Evolutionary conservation across 2,113 vertebrate species (phyloP), one percentile per base, ranked within the genome.

Genomic region (Aspidoscelis tigris): DNA sequence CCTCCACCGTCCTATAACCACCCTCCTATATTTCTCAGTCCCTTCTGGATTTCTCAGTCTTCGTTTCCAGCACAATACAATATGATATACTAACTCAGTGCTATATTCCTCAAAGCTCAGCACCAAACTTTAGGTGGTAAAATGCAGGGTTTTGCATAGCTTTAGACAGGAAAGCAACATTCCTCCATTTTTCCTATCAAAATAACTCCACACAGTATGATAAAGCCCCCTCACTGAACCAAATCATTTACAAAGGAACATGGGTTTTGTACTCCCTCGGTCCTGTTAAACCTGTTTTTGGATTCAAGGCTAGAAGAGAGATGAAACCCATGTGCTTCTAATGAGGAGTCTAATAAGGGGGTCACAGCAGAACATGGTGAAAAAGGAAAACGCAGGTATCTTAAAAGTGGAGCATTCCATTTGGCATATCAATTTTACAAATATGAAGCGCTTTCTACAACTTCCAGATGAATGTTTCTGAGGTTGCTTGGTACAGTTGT

Each of bases 331-430:
- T 20, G 8, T 95, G 92, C 94, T 95, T 95, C 93, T 94, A 95
- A 95, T 87, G 92, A 94, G 88, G 76, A 92, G 78, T 95, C 93
- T 94, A 95, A 95, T 87, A 91, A 94, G 88, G 76, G 91, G 78
- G 33, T 90, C 94, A 95, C 95, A 93, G 94, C 92, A 90, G 53
- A 53, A 89, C 69, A 79, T 92, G 91, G 81, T 90, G 92, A 93
- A 86, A 89, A 89, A 80, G 75, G 71, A 4, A 84, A 91, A 85
- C 87, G 87, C 90, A 94, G 93, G 93, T 96, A 93, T 93, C 94
- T 85, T 71, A 73, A 81, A 83, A 93, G 73, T 69, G 85, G 47
- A 70, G 0, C 18, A 68, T 83, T 41, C 66, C 86, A 84, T 88
- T 92, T 93, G 77, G 86, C 24, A 74, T 76, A 89, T 78, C 78